Evolutionary conservation across 92 coral and sea anemone genomes (phyloP), one percentile per base, ranked within the genome.

Genomic region (Anthopleura xanthogrammica): DNA sequence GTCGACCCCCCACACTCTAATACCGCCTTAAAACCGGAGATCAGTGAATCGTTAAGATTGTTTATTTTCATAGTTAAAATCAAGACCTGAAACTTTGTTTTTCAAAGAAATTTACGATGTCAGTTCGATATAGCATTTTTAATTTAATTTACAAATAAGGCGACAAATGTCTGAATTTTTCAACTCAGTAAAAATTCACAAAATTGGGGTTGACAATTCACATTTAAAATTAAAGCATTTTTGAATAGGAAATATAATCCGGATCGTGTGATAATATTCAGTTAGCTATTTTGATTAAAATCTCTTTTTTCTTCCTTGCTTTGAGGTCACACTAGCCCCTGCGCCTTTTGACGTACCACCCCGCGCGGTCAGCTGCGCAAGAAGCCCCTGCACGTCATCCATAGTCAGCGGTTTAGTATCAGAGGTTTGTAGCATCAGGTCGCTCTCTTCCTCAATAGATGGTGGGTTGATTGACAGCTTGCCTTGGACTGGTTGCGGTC

Each of bases 381-480:
- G 88, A 52, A 93, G 87, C 76, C 74, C 86, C 85, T 91, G 98
- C 16, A 94, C 87, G 76, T 94, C 98, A 43, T 90, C 93, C 41
- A 91, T 86, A 55, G 95, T 87, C 95, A 94, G 91, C 86, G 98
- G 98, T 81, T 86, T 94, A 42, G 84, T 81, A 60, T 86, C 87
- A 16, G 60, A 29, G 2, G 87, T 29, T 41, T 82, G 81, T 16
- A 82, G 54, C 64, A 58, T 62, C 16, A 87, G 86, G 16, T 97
- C 98, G 13, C 85, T 80, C 23, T 94, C 98, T 39, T 94, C 98
- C 58, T 82, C 91, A 22, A 90, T 91, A 17, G 91, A 81, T 10
- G 99, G 99, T 16, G 98, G 98, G 16, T 40, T 76, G 78, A 97
- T 94, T 39, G 90, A 46, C 52, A 89, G 60, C 66, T 85, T 87